A percentile compares a stretch with the other conserved stretches of the same genome.
phyloP scores from a whole-genome alignment of 2,113 vertebrate species.

The Corythornis cristatus region DNA sequence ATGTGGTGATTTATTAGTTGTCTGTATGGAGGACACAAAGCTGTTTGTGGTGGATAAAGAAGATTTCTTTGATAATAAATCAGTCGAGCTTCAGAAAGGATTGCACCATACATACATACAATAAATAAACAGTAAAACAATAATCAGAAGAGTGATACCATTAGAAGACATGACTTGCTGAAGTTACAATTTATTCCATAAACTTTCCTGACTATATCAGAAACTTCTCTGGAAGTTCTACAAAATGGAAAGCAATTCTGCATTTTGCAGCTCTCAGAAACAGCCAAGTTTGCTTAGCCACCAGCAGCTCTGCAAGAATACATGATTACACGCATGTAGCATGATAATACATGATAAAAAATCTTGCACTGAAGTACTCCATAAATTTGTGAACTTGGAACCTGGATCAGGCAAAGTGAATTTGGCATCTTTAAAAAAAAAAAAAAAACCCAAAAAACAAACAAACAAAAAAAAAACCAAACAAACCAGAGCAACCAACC shows the following conservation, averaged over 20 bases:
- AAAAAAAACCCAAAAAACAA: too few species aligned
- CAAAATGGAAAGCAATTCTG: not conserved
- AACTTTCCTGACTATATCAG: not conserved
- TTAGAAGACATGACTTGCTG: too few species aligned
- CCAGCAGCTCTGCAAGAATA: not conserved
- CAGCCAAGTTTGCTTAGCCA: not conserved
- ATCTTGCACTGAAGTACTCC: not conserved
- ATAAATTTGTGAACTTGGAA: not conserved
- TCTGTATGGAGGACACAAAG: conserved; percentile 75
- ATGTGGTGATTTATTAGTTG: conserved; percentile 44
- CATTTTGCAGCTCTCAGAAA: not conserved
- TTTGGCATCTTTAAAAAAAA: not conserved
- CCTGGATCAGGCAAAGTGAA: not conserved
- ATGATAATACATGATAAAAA: not conserved
- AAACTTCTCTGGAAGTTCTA: not conserved
- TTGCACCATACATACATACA: not conserved
- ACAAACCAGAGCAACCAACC: not conserved
- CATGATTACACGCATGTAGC: not conserved
- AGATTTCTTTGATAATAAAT: conserved; percentile 64
- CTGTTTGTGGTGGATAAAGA: conserved; percentile 71
- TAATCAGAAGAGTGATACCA: too few species aligned
- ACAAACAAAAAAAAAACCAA: too few species aligned
- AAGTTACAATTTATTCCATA: not conserved
- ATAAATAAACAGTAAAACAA: too few species aligned
- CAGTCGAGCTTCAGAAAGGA: conserved; percentile 68